Evolutionary conservation across 2,888 invertebrate genomes (phyloP), one percentile per base, ranked within the genome.

Genomic region (Deroplatys truncata): DNA sequence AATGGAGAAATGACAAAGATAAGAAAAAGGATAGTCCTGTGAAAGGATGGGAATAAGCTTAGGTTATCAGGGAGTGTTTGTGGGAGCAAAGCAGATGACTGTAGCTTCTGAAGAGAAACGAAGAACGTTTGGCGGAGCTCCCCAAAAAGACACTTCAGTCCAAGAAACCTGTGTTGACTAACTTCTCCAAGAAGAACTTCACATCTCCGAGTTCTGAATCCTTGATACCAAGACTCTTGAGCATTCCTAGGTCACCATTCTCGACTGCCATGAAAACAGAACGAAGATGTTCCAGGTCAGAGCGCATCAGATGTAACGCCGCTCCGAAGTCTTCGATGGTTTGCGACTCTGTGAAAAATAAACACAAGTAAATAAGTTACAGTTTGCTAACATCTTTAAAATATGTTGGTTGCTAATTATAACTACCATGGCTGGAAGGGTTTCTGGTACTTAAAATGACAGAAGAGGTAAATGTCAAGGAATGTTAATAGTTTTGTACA

Each of bases 221-320:
- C 94, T 98, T 98, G 94, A 98, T 98, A 91, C 98, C 98, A 91
- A 98, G 95, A 20, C 98, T 98, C 93, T 98, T 98, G 90, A 98
- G 95, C 97, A 98, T 98, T 90, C 98, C 98, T 91, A 98, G 95
- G 93, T 98, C 98, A 25, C 98, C 98, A 93, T 98, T 98, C 93
- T 98, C 98, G 72, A 98, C 98, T 16, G 98, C 98, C 97, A 98
- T 98, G 94, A 98, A 98, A 56, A 98, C 98, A 2, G 98, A 98
- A 93, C 98, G 97, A 91, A 98, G 95, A 93, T 98, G 98, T 93
- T 98, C 98, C 93, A 98, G 94, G 93, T 98, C 98, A 10, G 98
- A 97, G 91, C 98, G 95, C 97, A 96, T 97, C 93, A 98, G 94
- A 92, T 97, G 97, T 85, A 98, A 94, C 28, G 97, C 97, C n/a